These are phyloP conservation scores for Darwinula stevensoni DNA, from an alignment of 2,888 invertebrate genomes.

Conservation along the genomic window DNA sequence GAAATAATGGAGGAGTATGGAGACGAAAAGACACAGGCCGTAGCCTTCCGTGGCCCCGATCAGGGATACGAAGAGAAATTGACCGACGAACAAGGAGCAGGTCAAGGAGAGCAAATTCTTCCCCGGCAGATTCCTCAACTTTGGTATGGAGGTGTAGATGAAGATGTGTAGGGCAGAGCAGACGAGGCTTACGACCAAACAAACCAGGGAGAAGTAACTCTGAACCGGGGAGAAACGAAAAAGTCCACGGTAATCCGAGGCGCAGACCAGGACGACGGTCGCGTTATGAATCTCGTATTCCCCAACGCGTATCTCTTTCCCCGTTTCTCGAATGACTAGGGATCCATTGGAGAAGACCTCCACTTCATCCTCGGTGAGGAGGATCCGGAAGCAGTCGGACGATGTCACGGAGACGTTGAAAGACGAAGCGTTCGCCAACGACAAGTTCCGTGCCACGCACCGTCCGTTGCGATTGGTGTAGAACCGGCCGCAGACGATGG, in stretches of 20 bases:
- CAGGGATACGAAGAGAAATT: slow-evolving; percentile 14
- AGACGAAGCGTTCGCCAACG: not conserved
- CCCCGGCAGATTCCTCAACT: slow-evolving; percentile 17
- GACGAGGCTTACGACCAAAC: slow-evolving; percentile 14
- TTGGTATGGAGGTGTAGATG: slow-evolving; percentile 13
- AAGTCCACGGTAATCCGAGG: slow-evolving; percentile 7
- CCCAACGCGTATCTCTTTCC: slow-evolving; percentile 4
- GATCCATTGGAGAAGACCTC: not conserved
- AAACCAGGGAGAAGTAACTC: slow-evolving; percentile 13
- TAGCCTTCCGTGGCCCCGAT: slow-evolving; percentile 7
- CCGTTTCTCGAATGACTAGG: not conserved
- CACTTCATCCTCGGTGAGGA: not conserved
- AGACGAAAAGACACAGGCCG: slow-evolving; percentile 12
- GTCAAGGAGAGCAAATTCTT: slow-evolving; percentile 17
- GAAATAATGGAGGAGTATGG: slow-evolving; percentile 16
- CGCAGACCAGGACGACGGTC: slow-evolving; percentile 11
- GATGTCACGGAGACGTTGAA: not conserved
- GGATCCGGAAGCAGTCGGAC: not conserved
- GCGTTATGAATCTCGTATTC: slow-evolving; percentile 11
- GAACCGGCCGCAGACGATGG: not conserved
- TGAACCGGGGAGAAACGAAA: slow-evolving; percentile 11
- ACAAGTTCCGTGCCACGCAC: too few relatives aligned
- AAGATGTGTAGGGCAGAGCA: slow-evolving; percentile 15
- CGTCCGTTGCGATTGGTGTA: not conserved
- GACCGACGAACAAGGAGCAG: slow-evolving; percentile 15